Evolutionary conservation across 2,113 vertebrate genomes (phyloP).

Genomic region (Gobio gobio): DNA sequence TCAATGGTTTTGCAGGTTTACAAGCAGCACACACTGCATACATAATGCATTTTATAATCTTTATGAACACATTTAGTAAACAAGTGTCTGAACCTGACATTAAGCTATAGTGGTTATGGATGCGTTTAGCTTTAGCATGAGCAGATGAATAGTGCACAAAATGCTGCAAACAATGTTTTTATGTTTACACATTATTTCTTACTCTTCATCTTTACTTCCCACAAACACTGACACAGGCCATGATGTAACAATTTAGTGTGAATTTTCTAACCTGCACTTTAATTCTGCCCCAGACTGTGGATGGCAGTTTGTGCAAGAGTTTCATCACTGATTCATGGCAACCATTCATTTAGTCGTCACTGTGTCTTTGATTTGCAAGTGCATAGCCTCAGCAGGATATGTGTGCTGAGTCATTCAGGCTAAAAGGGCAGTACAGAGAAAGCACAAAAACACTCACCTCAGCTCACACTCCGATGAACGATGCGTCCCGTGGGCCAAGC

Average conservation of each 20-base stretch:
- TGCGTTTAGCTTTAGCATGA: not conserved
- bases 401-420: constrained; percentile 68
- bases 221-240: not conserved
- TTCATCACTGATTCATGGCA: constrained; percentile 50
- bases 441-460: constrained; percentile 18
- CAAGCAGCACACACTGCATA: not conserved
- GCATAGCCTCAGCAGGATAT: constrained; percentile 55
- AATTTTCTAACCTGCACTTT: constrained; percentile 33
- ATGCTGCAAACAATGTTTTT: not conserved
- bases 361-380: constrained; percentile 42
- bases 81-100: not conserved
- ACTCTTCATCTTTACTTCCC: not conserved
- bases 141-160: not conserved
- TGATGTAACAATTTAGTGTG: not conserved
- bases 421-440: constrained; percentile 36
- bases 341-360: constrained; percentile 61
- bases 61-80: not conserved
- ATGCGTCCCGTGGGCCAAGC: not conserved
- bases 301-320: constrained; percentile 23
- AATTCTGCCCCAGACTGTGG: not conserved
- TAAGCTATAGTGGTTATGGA: not conserved
- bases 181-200: not conserved
- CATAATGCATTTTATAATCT: not conserved
- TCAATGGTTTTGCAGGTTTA: not conserved
- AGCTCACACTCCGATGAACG: not conserved